Conservation (phyloP, 2,113 vertebrate genomes). For the Grammomys dolichurus region DNA sequence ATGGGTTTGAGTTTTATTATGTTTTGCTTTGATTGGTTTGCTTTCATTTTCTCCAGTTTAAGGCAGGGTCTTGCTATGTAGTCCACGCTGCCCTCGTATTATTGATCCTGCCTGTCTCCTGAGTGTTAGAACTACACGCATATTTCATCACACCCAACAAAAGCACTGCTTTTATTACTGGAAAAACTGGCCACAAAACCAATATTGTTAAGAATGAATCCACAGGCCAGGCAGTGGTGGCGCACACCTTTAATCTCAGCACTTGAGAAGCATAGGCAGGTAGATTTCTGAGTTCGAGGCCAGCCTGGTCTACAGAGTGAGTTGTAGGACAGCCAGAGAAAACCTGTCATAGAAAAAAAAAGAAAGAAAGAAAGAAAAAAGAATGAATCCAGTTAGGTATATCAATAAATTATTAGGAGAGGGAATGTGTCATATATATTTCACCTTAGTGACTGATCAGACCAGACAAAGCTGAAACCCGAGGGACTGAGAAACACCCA, state of each 20-base stretch:
- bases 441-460: background rate
- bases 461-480: background rate
- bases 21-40: background rate
- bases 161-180: slow-evolving; percentile 26
- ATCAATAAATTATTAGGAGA: slow-evolving; percentile 13
- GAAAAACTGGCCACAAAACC: slow-evolving; percentile 4
- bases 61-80: background rate
- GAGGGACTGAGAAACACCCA: background rate
- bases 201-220: slow-evolving; percentile 13
- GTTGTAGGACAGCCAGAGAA: too few species aligned
- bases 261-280: too few species aligned
- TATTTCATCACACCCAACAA: background rate
- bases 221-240: background rate
- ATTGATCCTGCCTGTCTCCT: background rate
- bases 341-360: too few species aligned
- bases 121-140: background rate
- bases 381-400: slow-evolving; percentile 27
- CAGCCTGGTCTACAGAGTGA: too few species aligned
- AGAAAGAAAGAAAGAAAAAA: too few species aligned
- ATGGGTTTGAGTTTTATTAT: background rate
- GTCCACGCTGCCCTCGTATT: background rate
- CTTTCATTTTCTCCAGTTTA: background rate
- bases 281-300: too few species aligned
- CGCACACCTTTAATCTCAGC: too few species aligned
- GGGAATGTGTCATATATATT: background rate